Evolutionary conservation across 2,113 vertebrate genomes (phyloP).

Genomic region (Rafetus swinhoei): DNA sequence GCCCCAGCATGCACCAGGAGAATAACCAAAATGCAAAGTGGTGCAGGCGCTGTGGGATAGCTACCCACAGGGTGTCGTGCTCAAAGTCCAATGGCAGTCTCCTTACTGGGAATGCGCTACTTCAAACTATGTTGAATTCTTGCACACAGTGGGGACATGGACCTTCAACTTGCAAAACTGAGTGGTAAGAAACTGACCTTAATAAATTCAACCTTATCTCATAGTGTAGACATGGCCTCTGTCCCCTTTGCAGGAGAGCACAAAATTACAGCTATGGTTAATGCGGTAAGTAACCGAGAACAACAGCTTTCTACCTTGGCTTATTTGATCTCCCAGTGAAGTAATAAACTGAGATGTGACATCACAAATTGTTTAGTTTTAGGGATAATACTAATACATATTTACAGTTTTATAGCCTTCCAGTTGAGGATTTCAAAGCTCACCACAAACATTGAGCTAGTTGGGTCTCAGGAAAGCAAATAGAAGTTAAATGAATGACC

Average conservation of each 20-base stretch:
- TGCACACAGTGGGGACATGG: too few species aligned
- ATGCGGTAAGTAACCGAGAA: neutral
- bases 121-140: too few species aligned
- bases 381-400: neutral
- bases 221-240: neutral
- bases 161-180: too few species aligned
- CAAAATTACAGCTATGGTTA: neutral
- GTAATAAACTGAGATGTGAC: neutral
- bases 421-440: neutral
- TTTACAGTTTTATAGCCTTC: neutral
- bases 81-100: too few species aligned
- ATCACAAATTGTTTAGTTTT: neutral
- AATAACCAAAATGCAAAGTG: too few species aligned
- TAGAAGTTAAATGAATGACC: neutral
- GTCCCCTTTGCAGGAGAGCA: neutral
- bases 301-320: neutral
- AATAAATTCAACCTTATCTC: too few species aligned
- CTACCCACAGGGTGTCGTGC: too few species aligned
- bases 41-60: too few species aligned
- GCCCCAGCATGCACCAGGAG: too few species aligned
- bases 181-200: too few species aligned
- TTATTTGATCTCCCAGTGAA: neutral
- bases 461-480: neutral
- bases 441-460: neutral
- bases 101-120: too few species aligned